Evolutionary conservation across 2,113 vertebrate genomes (phyloP), one percentile per base, ranked within the genome.

Genomic region (Phrynocephalus versicolor): DNA sequence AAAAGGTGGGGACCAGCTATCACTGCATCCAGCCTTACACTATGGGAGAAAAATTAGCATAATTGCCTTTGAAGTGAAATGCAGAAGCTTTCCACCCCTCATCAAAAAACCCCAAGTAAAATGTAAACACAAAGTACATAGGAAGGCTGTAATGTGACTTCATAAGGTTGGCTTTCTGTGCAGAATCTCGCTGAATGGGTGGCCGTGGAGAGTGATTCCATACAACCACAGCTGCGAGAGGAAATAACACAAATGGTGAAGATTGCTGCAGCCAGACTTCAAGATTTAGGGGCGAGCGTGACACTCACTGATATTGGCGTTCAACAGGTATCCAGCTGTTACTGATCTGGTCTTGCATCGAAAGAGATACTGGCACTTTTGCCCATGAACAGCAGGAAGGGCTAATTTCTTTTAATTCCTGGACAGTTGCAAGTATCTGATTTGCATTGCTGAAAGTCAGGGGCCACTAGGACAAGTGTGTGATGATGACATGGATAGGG

Each of bases 171-270:
- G n/a, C 55, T 90, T 81, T 83, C 77, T 25, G 18, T 2, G 0
- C 85, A 99, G 98, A 90, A 79, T 16, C 97, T 99, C 35, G 92
- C 95, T 58, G 95, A 97, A 19, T 99, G 98, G 98, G 95, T 99
- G 82, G 96, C 97, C 1, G 89, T 99, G 1, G 94, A 98, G 93
- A 99, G 98, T 0, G 96, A 98, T 88, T 99, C 98, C 41, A 90
- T 96, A 57, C 97, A 98, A 30, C 93, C 97, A 0, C 13, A 74
- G 0, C 96, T 96, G 86, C 94, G 98, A 83, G 58, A 85, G 18
- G 95, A 98, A 75, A 85, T 98, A 1, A 94, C 94, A 58, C 72
- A 45, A 25, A 99, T 99, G 98, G 96, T 97, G 95, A 88, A 93
- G 0, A 7, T 96, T 89, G 95, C 95, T 3, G 96, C 95, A 7